phyloP scores from a whole-genome alignment of 2,888 invertebrate species.

The Patella caerulea region DNA sequence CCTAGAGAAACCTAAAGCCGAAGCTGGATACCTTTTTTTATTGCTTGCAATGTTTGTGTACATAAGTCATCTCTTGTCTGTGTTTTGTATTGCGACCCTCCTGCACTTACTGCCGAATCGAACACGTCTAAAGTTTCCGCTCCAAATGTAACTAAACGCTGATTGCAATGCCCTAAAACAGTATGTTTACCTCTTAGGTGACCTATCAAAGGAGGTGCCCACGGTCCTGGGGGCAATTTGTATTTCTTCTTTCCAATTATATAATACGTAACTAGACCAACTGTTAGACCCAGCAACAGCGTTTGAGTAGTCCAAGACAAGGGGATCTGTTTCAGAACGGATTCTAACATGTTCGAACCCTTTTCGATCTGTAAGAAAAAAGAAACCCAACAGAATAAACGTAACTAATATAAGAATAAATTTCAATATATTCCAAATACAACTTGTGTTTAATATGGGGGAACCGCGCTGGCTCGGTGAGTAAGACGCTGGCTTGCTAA shows the following conservation, averaged over 20 bases:
- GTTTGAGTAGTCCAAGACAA: slow-evolving; percentile 4
- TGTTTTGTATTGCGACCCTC: too few species aligned
- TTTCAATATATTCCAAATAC: not conserved
- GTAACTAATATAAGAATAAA: not conserved
- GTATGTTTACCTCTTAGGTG: slow-evolving; percentile 14
- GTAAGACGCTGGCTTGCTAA: too few species aligned
- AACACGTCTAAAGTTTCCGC: too few species aligned
- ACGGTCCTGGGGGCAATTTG: slow-evolving; percentile 29
- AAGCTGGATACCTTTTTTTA: too few species aligned
- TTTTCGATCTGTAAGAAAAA: not conserved
- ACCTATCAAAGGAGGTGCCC: slow-evolving; percentile 23
- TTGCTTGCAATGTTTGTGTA: too few species aligned
- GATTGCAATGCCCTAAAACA: not conserved
- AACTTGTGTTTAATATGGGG: too few species aligned
- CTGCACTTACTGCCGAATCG: too few species aligned
- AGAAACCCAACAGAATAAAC: not conserved
- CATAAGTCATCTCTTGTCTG: too few species aligned
- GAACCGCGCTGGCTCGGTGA: too few species aligned
- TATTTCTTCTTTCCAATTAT: slow-evolving; percentile 22
- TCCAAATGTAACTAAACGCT: too few species aligned
- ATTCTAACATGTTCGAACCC: not conserved
- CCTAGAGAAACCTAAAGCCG: too few species aligned
- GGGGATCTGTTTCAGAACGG: not conserved
- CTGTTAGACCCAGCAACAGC: slow-evolving; percentile 17
- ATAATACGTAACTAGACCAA: slow-evolving; percentile 15